Base-by-base conservation (phyloP, 2,797 vertebrate genomes). In the Peromyscus melanophrys region DNA sequence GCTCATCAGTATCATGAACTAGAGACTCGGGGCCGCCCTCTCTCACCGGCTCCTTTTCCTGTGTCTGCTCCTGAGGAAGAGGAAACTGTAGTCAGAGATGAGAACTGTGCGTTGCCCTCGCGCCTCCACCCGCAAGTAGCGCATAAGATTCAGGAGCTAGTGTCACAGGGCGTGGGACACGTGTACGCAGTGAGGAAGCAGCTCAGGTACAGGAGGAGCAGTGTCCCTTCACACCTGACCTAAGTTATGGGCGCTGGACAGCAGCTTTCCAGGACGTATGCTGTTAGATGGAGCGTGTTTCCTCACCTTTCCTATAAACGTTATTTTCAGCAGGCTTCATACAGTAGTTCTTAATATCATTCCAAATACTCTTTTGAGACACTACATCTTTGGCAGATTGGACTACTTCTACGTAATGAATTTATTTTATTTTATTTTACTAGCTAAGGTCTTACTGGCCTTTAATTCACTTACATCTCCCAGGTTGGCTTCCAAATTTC, bases 131-230 rank as follows among this genome's bases (percentile, higher is more conserved):
- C 99, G 92, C 98, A 99, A 95, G 99, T 99, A 90, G 99, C 99
- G 52, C 99, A 99, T 92, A 99, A 99, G 97, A 99, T 99, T 96
- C 98, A 98, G 89, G 99, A 99, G 16, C 97, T 99, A 97, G 99
- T 99, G 83, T 98, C 98, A 85, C 99, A 99, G 97, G 99, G 99
- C 84, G 97, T 98, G 97, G 98, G 98, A 92, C 99, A 99, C 97
- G 99, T 99, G 85, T 99, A 99, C 98, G 98, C 98, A 96, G 99
- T 99, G 90, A 99, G 99, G 96, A 99, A 99, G 95, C 99, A 99
- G 37, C 98, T 99, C 90, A 99, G 99, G 99, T 99, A 98, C 75
- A 92, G 90, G 94, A 90, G 61, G 84, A 81, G 77, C 31, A 37
- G 89, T 49, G 83, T 81, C 12, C 40, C 91, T 92, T 67, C 63